Evolutionary conservation across 2,888 invertebrate species (phyloP).

Genomic region (Octonoba sinensis): DNA sequence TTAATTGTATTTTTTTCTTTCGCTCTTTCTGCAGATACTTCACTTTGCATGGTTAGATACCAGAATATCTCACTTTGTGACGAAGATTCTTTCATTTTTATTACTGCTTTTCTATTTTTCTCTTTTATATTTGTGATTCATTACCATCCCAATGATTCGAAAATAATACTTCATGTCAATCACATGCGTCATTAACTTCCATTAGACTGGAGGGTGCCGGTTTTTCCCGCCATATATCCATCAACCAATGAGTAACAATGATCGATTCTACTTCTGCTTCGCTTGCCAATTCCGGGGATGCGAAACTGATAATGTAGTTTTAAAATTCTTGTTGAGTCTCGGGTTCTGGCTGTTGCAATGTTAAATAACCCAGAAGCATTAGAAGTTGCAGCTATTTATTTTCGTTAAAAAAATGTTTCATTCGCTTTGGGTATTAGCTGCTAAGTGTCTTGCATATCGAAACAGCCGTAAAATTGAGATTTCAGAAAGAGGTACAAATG

Average conservation of each 20-base stretch:
- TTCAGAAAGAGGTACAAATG: too few species aligned
- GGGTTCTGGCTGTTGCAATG: constrained; percentile 6
- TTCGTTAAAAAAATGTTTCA: not conserved
- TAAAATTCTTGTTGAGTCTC: constrained; percentile 22
- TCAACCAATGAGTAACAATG: not conserved
- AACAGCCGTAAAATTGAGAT: too few species aligned
- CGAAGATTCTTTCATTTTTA: not conserved
- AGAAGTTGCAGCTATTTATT: not conserved
- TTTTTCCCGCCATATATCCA: not conserved
- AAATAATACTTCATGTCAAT: constrained; percentile 51
- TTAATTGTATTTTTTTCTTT: not conserved
- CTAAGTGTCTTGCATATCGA: too few species aligned
- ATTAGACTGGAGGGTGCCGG: constrained; percentile 31
- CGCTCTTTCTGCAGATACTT: not conserved
- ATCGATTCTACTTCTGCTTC: too few species aligned
- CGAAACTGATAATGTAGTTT: constrained; percentile 1
- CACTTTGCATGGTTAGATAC: constrained; percentile 16
- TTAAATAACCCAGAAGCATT: constrained; percentile 29
- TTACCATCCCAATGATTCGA: constrained; percentile 41
- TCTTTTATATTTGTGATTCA: constrained; percentile 18
- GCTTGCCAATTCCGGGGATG: too few species aligned
- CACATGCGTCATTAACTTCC: constrained; percentile 49
- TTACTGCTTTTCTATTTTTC: not conserved
- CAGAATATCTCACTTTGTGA: constrained; percentile 4
- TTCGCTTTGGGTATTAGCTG: not conserved